Evolutionary conservation across 2,888 invertebrate genomes (phyloP), one percentile per base, ranked within the genome.

Genomic region (Microchrysa polita): DNA sequence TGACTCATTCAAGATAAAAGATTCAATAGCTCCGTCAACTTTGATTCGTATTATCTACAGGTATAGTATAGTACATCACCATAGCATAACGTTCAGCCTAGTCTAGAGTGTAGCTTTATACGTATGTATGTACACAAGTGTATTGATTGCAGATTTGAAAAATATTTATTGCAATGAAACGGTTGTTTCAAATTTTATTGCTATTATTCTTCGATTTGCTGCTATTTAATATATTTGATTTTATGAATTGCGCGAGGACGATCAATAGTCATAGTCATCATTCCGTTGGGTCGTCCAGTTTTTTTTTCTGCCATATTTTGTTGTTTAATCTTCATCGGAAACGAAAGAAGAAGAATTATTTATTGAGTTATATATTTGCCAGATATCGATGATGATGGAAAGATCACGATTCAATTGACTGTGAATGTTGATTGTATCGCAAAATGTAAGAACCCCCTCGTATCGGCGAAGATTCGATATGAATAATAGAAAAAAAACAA

Each of bases 371-470:
- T 65, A 65, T 65, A 48, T 22, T 65, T 65, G 18, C 65, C n/a
- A 65, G 20, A 44, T 65, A 65, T 60, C 61, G 44, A 48, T 48
- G 57, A 69, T 69, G 69, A 69, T 69, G 69, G 69, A 69, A 23
- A 69, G 69, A 52, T 69, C 69, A 69, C 69, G 69, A 69, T 69
- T 69, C 55, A 27, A 69, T 55, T 69, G 69, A 69, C 57, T 69
- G 42, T 20, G 20, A 57, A 55, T 55, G 18, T 22, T 22, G 69
- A 69, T 69, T 57, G 69, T 69, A 69, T 69, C 69, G 12, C 18
- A 18, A 44, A 20, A 65, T 65, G 18, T 44, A 48, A 65, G 65
- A n/a, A n/a, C n/a, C n/a, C 44, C 44, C 27, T 44, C 16, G n/a
- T 61, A 40, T 2, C 18, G 27, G 7, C 2, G 16, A 65, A 65